A percentile compares a stretch with the other conserved stretches of the same genome.
phyloP scores from a whole-genome alignment of 2,888 invertebrate species.

The Diachrysia chrysitis region DNA sequence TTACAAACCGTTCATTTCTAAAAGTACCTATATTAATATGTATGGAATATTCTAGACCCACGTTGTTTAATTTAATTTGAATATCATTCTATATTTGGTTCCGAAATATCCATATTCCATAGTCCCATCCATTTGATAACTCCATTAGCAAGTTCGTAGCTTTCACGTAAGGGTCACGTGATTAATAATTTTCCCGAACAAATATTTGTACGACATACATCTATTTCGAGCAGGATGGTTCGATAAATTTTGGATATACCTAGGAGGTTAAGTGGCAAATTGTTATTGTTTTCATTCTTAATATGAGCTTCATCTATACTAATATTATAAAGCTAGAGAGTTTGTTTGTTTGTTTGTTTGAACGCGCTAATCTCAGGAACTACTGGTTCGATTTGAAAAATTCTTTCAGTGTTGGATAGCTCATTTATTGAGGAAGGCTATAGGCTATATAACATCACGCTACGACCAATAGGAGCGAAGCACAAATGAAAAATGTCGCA shows the following conservation, averaged over 20 bases:
- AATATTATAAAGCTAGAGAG: no score
- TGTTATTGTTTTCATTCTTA: not conserved
- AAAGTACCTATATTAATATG: not conserved
- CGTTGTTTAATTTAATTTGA: conserved; percentile 6
- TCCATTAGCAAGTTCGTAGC: conserved; percentile 4
- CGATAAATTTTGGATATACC: not conserved
- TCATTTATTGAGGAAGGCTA: no score
- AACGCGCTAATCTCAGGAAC: no score
- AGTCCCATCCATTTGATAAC: conserved; percentile 4
- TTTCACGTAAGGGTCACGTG: conserved; percentile 4
- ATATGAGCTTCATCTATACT: no score
- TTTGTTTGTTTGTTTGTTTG: no score
- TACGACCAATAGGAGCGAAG: no score
- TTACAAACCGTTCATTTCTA: not conserved
- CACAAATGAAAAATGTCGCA: no score
- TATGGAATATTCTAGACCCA: not conserved
- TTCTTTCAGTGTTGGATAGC: no score
- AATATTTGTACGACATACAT: conserved; percentile 4
- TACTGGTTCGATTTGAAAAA: no score
- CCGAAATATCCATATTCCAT: conserved; percentile 1
- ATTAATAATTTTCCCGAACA: conserved; percentile 4
- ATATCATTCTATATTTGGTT: conserved; percentile 2
- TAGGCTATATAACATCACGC: no score
- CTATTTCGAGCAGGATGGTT: not conserved
- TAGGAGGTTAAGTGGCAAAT: not conserved